Evolutionary conservation across 23 tunicate genomes (phyloP).

Genomic region (Ascidia mentula): DNA sequence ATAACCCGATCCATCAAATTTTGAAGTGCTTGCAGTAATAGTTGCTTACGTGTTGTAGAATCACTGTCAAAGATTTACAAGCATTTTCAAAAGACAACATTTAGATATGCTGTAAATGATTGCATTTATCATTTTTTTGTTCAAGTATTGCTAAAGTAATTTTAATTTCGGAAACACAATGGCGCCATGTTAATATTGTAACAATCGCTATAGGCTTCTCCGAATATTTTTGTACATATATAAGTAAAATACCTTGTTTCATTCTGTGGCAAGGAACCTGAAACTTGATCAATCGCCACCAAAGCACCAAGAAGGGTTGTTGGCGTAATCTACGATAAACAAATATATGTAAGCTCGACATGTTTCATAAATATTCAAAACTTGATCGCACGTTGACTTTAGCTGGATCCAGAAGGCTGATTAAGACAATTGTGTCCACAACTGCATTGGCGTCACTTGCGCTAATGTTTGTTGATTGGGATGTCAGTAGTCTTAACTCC

Average conservation of each 20-base stretch:
- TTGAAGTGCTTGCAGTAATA: neutral
- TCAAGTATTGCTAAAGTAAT: no score
- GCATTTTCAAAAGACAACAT: no score
- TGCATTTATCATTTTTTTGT: no score
- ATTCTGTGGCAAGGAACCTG: neutral
- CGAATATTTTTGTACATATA: no score
- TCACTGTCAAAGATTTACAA: neutral
- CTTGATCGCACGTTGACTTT: neutral
- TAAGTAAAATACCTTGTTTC: neutral
- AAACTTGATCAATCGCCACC: neutral
- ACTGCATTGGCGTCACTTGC: neutral
- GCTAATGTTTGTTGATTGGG: neutral
- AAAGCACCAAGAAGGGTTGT: neutral
- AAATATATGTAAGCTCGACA: neutral
- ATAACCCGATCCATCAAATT: neutral
- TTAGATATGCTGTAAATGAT: no score
- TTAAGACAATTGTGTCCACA: neutral
- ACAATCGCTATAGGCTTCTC: no score
- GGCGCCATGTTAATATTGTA: no score
- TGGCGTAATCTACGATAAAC: neutral
- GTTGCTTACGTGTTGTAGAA: neutral
- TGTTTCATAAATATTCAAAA: no score
- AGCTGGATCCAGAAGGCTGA: neutral
- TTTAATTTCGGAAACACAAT: no score
- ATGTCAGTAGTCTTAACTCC: neutral